phyloP scores from a whole-genome alignment of 2,797 vertebrate genomes.

The Sardinella longiceps region DNA sequence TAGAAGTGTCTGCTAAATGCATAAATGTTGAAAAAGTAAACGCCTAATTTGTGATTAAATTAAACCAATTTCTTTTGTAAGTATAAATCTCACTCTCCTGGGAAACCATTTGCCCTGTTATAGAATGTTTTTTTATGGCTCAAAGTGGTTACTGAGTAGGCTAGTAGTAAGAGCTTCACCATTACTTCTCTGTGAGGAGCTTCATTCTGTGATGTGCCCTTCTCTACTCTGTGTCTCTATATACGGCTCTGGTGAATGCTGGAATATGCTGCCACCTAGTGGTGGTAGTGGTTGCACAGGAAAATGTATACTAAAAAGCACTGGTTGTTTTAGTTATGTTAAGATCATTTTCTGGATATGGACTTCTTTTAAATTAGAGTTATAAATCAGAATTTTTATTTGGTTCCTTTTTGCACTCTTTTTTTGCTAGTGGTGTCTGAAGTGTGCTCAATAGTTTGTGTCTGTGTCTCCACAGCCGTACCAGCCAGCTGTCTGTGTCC shows the following conservation, averaged over 20 bases:
- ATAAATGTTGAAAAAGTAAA: too few species aligned
- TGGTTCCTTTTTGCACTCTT: neutral
- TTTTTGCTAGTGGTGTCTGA: neutral
- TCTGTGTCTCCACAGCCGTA: slow-evolving; percentile 73
- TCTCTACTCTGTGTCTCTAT: too few species aligned
- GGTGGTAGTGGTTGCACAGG: neutral
- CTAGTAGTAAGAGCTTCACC: neutral
- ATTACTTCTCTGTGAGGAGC: neutral
- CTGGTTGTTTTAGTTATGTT: too few species aligned
- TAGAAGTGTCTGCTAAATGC: too few species aligned
- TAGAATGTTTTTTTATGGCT: neutral
- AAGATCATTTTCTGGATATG: too few species aligned
- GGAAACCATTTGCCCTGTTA: neutral
- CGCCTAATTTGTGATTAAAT: neutral
- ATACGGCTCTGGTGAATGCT: too few species aligned
- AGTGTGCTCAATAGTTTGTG: neutral
- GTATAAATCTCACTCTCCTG: neutral
- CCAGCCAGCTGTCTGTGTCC: slow-evolving; percentile 88
- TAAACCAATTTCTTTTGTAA: neutral
- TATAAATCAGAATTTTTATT: too few species aligned
- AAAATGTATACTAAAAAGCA: too few species aligned
- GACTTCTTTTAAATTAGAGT: too few species aligned
- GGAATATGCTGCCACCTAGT: slow-evolving; percentile 53
- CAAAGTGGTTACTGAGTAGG: neutral
- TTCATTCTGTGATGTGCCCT: neutral